These are phyloP conservation scores for Colossoma macropomum DNA, from an alignment of 2,113 vertebrate species.

Conservation along the genomic window DNA sequence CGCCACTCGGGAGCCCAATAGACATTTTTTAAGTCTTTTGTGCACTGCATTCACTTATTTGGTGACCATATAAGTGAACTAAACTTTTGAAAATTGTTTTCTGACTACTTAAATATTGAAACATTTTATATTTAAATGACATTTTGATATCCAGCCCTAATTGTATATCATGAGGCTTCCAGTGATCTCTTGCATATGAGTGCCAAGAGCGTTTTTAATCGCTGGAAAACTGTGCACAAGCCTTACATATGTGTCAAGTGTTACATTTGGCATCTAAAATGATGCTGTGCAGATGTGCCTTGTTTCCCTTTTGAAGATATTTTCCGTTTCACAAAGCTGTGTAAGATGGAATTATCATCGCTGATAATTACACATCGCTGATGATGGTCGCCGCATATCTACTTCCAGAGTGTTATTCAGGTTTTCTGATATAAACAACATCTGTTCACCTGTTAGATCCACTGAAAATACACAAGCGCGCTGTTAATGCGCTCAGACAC, in stretches of 20 bases:
- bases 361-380: background rate
- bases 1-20: too few relatives aligned
- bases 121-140: too few relatives aligned
- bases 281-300: background rate
- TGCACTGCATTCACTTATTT: too few relatives aligned
- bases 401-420: background rate
- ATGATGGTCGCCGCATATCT: background rate
- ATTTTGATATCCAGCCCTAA: too few relatives aligned
- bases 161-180: too few relatives aligned
- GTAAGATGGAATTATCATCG: background rate
- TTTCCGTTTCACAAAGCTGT: background rate
- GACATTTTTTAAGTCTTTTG: too few relatives aligned
- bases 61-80: too few relatives aligned
- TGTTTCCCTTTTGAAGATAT: background rate
- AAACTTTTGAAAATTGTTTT: too few relatives aligned
- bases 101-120: too few relatives aligned
- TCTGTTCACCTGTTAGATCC: constrained; percentile 2
- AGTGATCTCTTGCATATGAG: background rate
- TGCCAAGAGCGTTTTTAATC: background rate
- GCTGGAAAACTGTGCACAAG: background rate
- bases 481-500: background rate
- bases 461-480: background rate
- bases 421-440: constrained; percentile 1
- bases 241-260: background rate
- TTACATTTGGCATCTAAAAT: background rate